Evolutionary conservation across 1,140 invertebrate genomes (phyloP).

Genomic region (Nautilus pompilius): DNA sequence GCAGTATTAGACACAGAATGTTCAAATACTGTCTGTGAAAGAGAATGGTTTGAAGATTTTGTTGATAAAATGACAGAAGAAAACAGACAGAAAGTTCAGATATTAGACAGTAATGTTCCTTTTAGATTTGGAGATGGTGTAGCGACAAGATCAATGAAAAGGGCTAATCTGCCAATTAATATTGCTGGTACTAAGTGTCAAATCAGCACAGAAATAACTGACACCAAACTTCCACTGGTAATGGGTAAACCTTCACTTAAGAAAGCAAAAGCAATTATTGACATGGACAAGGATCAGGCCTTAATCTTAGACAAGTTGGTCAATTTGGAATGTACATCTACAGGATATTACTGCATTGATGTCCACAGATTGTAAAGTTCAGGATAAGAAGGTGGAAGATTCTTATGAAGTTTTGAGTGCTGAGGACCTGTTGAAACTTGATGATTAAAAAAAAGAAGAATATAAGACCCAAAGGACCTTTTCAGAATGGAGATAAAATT

Average conservation of each 20-base stretch:
- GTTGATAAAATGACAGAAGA: neutral
- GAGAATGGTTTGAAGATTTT: slow-evolving; percentile 13
- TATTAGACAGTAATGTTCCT: neutral
- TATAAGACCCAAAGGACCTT: neutral
- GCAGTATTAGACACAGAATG: slow-evolving; percentile 5
- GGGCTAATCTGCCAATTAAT: slow-evolving; percentile 14
- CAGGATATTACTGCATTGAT: slow-evolving; percentile 19
- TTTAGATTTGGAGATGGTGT: slow-evolving; percentile 22
- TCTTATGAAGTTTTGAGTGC: neutral
- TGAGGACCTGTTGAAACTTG: neutral
- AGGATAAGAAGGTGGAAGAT: no score
- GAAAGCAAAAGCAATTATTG: slow-evolving; percentile 12
- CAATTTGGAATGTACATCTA: slow-evolving; percentile 19
- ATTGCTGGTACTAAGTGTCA: slow-evolving; percentile 16
- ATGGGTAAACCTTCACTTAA: slow-evolving; percentile 16
- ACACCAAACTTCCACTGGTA: slow-evolving; percentile 17
- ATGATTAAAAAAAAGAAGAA: slow-evolving; percentile 8
- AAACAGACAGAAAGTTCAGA: neutral
- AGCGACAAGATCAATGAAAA: slow-evolving; percentile 12
- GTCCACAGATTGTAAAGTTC: no score
- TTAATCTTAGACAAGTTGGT: slow-evolving; percentile 15
- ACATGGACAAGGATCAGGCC: slow-evolving; percentile 15
- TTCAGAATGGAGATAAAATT: slow-evolving; percentile 12
- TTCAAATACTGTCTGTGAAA: slow-evolving; percentile 5
- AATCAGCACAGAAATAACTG: slow-evolving; percentile 18